Evolutionary conservation across 2,888 invertebrate species (phyloP).

Genomic region (Ferdinandea cuprea): DNA sequence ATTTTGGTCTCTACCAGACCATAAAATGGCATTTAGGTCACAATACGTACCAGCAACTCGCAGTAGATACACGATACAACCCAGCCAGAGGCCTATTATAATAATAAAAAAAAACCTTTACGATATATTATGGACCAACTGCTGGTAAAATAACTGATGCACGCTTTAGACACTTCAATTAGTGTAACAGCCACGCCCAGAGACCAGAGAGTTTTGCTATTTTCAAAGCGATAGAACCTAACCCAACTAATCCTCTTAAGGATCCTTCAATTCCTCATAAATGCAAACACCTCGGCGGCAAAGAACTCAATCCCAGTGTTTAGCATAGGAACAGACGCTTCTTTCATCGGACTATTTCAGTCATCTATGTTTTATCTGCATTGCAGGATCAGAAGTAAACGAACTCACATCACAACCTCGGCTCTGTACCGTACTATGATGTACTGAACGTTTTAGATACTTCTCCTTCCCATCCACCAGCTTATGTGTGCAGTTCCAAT

Average conservation of each 20-base stretch:
- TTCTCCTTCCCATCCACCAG: constrained; percentile 29
- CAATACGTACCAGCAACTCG: neutral
- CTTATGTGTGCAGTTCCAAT: constrained; percentile 64
- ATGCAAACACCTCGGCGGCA: constrained; percentile 56
- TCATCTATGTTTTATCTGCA: constrained; percentile 50
- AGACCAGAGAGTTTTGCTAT: constrained; percentile 25
- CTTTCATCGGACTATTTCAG: neutral
- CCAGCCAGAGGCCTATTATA: neutral
- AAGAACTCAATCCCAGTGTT: constrained; percentile 46
- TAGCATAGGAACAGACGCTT: constrained; percentile 40
- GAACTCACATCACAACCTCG: constrained; percentile 44
- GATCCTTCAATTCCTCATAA: constrained; percentile 57
- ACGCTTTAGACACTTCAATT: constrained; percentile 61
- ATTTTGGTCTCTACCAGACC: constrained; percentile 15
- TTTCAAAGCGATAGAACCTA: constrained; percentile 48
- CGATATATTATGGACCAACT: neutral
- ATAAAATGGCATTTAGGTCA: constrained; percentile 54
- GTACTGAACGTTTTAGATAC: constrained; percentile 52
- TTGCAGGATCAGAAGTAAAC: constrained; percentile 66
- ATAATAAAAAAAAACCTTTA: neutral
- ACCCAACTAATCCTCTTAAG: constrained; percentile 68
- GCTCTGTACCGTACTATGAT: no score
- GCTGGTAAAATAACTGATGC: constrained; percentile 26
- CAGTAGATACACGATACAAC: neutral
- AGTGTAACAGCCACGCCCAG: constrained; percentile 66